Conservation (phyloP, 2,888 invertebrate species). For the Heliconius aoede region DNA sequence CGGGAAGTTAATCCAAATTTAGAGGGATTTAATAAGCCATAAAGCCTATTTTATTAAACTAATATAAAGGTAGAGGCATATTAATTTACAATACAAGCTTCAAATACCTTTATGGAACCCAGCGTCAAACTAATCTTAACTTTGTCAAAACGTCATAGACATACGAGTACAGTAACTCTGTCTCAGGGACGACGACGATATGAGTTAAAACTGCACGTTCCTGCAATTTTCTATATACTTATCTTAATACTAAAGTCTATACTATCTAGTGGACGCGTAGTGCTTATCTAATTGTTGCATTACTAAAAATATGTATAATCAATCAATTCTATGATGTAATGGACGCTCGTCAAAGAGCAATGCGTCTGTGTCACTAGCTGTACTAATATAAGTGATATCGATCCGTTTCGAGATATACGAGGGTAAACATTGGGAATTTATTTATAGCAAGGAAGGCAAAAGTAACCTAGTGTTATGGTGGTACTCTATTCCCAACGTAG, state of each 20-base stretch:
- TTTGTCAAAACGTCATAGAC: too few relatives aligned
- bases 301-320: conserved; percentile 51
- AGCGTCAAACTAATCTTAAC: too few relatives aligned
- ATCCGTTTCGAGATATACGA: conserved; percentile 18
- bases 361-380: background rate
- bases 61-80: too few relatives aligned
- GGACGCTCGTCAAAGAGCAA: too few relatives aligned
- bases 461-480: background rate
- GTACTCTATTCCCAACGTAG: background rate
- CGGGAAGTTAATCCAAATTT: too few relatives aligned
- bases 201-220: conserved; percentile 9
- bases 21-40: too few relatives aligned
- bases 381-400: conserved; percentile 7
- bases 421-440: background rate
- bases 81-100: too few relatives aligned
- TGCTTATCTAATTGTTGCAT: conserved; percentile 51
- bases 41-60: too few relatives aligned
- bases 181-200: conserved; percentile 15
- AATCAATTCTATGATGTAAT: background rate
- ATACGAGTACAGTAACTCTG: background rate
- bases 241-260: background rate
- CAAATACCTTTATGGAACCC: too few relatives aligned
- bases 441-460: background rate
- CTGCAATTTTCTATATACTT: conserved; percentile 17
- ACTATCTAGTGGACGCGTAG: background rate